Evolutionary conservation across 1,140 invertebrate genomes (phyloP).

Genomic region (Drosophila repletoides): DNA sequence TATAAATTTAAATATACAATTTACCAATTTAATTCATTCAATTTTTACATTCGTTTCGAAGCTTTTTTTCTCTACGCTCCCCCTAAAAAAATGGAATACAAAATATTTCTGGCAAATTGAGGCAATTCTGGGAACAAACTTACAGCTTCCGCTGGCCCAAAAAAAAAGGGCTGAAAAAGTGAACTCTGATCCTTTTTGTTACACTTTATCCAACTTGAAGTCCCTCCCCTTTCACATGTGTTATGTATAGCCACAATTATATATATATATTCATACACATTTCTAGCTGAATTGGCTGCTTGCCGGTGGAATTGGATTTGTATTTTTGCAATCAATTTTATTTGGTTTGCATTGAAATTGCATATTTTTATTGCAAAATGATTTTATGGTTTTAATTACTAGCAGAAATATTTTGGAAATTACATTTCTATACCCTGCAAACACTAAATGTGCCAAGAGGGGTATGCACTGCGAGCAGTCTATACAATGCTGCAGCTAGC

Average conservation of each 20-base stretch:
- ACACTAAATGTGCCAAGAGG: no score
- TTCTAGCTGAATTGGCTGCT: slow-evolving; percentile 24
- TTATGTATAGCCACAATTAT: not conserved
- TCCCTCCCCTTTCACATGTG: no score
- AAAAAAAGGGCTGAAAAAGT: no score
- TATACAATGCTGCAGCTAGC: no score
- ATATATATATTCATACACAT: not conserved
- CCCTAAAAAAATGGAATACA: no score
- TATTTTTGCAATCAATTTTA: slow-evolving; percentile 46
- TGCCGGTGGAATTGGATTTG: slow-evolving; percentile 14
- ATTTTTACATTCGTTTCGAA: no score
- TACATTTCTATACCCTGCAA: not conserved
- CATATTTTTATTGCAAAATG: not conserved
- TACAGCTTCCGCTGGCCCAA: slow-evolving; percentile 55
- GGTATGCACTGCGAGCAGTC: no score
- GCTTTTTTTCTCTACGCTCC: no score
- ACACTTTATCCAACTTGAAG: no score
- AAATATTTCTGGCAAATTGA: slow-evolving; percentile 44
- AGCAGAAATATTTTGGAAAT: not conserved
- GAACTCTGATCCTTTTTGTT: not conserved
- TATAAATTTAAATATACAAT: not conserved
- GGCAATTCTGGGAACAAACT: slow-evolving; percentile 52
- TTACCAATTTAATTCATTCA: no score
- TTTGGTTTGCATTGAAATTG: not conserved
- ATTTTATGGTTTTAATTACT: not conserved